A percentile compares a stretch with the other conserved stretches of the same genome.
Evolutionary conservation across 1,140 invertebrate species (phyloP).

Genomic region (Trichonephila clavipes): DNA sequence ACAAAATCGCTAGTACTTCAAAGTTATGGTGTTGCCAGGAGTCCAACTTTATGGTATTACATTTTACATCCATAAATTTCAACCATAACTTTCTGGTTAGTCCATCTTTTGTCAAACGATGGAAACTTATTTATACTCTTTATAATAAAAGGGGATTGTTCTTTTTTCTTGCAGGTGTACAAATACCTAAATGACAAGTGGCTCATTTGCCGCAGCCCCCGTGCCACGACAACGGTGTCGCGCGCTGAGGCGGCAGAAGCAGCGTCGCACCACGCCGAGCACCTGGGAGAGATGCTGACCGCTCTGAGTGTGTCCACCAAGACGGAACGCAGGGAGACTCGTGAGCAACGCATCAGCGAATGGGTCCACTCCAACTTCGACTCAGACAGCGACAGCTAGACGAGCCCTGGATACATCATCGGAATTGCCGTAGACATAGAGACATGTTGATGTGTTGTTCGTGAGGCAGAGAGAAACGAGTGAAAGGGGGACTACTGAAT

Average conservation of each 20-base stretch:
- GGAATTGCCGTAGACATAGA: neutral
- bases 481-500: neutral
- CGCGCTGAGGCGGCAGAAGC: conserved; percentile 43
- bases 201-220: conserved; percentile 69
- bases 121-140: too few species aligned
- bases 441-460: neutral
- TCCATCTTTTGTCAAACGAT: too few species aligned
- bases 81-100: too few species aligned
- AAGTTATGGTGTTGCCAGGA: too few species aligned
- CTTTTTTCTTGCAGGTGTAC: conserved; percentile 61
- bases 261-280: neutral
- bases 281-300: conserved; percentile 57
- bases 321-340: neutral
- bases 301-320: conserved; percentile 23
- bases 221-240: conserved; percentile 46
- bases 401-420: neutral
- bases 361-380: conserved; percentile 48
- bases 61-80: too few species aligned
- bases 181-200: conserved; percentile 76
- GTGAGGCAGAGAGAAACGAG: too few species aligned
- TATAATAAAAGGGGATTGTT: neutral
- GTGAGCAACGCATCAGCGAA: conserved; percentile 31
- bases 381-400: conserved; percentile 49
- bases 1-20: too few species aligned
- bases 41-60: too few species aligned